Evolutionary conservation across 2,888 invertebrate genomes (phyloP), one percentile per base, ranked within the genome.

Genomic region (Lycocerus yunnanus): DNA sequence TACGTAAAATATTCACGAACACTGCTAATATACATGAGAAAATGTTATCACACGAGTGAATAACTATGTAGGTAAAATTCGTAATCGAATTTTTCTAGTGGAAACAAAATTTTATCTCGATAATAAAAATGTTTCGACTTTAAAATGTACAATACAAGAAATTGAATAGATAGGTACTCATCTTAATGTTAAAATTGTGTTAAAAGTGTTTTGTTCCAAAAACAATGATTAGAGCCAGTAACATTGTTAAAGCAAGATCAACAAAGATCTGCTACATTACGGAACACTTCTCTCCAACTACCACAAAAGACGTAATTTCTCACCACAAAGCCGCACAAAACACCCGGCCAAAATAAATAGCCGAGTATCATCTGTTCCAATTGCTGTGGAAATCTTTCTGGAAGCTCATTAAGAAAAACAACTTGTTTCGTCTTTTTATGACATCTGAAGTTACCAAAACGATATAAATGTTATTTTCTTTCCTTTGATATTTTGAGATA

Each of bases 11-110:
- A 71, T 59, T 27, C 68, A 74, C 24, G 67, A 68, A 68, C 59
- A 71, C 59, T 59, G 60, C 27, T 20, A 74, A 74, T 74, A 74
- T 60, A 24, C 68, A 71, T 59, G 58, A 66, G 74, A 74, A 69
- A 66, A 73, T 73, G 65, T 69, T 66, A 63, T 58, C 58, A 60
- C 63, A 74, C 71, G 71, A 74, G 67, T 71, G 74, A 74, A 63
- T 74, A 68, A 71, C 20, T 74, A 71, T 68, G 74, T 74, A 74
- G 74, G 74, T 71, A 24, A 73, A 73, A 63, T 20, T n/a, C 18
- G 21, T 27, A 16, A 18, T 61, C 61, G 61, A 16, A 61, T 61
- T 16, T 18, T 61, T 18, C 43, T 43, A 43, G n/a, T 43, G 43
- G 43, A 43, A 43, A 43, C 43, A 6, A 43, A 43, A 43, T 43